Evolutionary conservation across 2,888 invertebrate species (phyloP).

Genomic region (Hoplodrina ambigua): DNA sequence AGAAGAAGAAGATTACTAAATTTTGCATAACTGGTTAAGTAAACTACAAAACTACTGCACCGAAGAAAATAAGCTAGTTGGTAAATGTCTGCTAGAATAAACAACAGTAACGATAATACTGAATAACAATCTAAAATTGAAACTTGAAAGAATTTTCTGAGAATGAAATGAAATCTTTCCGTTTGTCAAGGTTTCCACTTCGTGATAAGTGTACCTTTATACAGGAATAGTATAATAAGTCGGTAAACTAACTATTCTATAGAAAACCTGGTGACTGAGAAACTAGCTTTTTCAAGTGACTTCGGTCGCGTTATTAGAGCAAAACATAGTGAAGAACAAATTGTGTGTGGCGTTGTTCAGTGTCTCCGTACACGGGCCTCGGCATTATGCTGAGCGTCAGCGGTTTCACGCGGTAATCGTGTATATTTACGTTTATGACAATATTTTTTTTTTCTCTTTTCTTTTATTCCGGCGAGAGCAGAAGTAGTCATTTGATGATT

Average conservation of each 20-base stretch:
- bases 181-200: slow-evolving; percentile 1
- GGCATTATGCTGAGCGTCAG: no score
- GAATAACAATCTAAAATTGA: slow-evolving; percentile 6
- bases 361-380: no score
- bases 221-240: slow-evolving; percentile 1
- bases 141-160: slow-evolving; percentile 18
- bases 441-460: no score
- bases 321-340: not conserved
- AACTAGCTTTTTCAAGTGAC: not conserved
- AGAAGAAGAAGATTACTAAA: no score
- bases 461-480: no score
- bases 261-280: not conserved
- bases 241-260: not conserved
- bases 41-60: not conserved
- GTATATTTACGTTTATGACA: no score
- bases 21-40: not conserved
- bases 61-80: not conserved
- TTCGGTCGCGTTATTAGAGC: not conserved
- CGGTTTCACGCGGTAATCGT: no score
- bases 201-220: slow-evolving; percentile 7
- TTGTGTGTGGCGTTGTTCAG: no score
- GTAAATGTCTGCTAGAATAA: slow-evolving; percentile 30
- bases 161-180: slow-evolving; percentile 9
- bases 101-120: slow-evolving; percentile 18
- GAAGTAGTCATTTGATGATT: no score